Base-by-base conservation (phyloP, 2,888 invertebrate species). In the Linnaemya tessellans region DNA sequence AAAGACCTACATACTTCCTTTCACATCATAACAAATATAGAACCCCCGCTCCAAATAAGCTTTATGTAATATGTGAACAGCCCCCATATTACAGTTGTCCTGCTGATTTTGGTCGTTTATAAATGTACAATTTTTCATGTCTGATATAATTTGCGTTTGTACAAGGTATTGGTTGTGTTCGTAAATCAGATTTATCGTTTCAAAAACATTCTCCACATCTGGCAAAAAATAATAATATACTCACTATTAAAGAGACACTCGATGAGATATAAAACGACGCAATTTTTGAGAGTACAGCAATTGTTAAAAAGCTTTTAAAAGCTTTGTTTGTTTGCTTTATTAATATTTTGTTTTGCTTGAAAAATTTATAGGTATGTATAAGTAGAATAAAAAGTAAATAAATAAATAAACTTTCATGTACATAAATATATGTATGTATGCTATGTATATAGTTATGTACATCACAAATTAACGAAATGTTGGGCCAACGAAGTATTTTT, bases 271-370 rank as follows among this genome's bases (percentile, higher is more conserved):
- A 67, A 18, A 49, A n/a, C 11, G 5, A 62, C 9, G 18, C 5
- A 41, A 41, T 13, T 35, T 51, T 38, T 25, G n/a, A 51, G 30
- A 67, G 20, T 7, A 18, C 25, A n/a, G 30, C 35, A 38, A n/a
- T 54, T 56, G 11, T 58, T 78, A 46, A 22, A 67, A 67, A 78
- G 67, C 58, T 78, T 38, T 68, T 20, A 60, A 78, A 78, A 78
- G 77, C 77, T 74, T 22, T 11, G 38, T 74, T 49, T 74, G 11
- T 74, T 64, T 74, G 13, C 62, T 62, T 62, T 35, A 60, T 73
- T 35, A 49, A 22, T 62, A 41, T 73, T 60, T n/a, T 58, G 43
- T 60, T 46, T 15, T 73, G 46, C 20, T 49, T 10, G 10, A 49
- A 30, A 35, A 35, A 73, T 5, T 46, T 46, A n/a, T 46, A n/a